These are phyloP conservation scores for Ypsolopha scabrella DNA, from an alignment of 2,888 invertebrate genomes.

Conservation along the genomic window DNA sequence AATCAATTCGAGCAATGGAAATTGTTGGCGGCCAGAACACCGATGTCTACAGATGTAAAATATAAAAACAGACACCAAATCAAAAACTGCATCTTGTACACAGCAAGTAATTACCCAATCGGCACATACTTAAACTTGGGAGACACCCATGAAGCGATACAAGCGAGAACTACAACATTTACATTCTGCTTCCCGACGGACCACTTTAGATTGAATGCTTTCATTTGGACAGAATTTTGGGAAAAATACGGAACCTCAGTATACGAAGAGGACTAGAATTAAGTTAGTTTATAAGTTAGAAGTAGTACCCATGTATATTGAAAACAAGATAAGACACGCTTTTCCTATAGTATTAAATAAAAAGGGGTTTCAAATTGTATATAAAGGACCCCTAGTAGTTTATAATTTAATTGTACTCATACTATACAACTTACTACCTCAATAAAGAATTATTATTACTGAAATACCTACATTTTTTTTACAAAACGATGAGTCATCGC, in stretches of 20 bases:
- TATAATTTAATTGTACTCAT: too few species aligned
- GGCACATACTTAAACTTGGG: slow-evolving; percentile 4
- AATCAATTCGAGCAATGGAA: slow-evolving; percentile 13
- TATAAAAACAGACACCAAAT: slow-evolving; percentile 7
- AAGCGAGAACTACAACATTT: slow-evolving; percentile 3
- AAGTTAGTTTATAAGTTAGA: too few species aligned
- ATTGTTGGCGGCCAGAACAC: slow-evolving; percentile 7
- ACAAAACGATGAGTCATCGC: too few species aligned
- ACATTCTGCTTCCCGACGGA: not conserved
- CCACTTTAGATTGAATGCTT: not conserved
- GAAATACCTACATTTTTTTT: too few species aligned
- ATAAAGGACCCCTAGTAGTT: too few species aligned
- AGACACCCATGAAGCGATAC: slow-evolving; percentile 5
- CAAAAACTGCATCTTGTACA: slow-evolving; percentile 8
- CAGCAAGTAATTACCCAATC: slow-evolving; percentile 8
- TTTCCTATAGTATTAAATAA: too few species aligned
- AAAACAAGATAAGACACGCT: too few species aligned
- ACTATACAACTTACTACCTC: too few species aligned
- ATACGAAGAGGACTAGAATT: too few species aligned
- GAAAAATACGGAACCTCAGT: not conserved
- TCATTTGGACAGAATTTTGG: slow-evolving; percentile 1
- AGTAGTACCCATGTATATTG: too few species aligned
- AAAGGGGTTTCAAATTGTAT: too few species aligned
- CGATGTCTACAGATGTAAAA: slow-evolving; percentile 11
- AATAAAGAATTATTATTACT: too few species aligned